Conservation (phyloP, 23 tunicate genomes). For the Ciona savignyi region DNA sequence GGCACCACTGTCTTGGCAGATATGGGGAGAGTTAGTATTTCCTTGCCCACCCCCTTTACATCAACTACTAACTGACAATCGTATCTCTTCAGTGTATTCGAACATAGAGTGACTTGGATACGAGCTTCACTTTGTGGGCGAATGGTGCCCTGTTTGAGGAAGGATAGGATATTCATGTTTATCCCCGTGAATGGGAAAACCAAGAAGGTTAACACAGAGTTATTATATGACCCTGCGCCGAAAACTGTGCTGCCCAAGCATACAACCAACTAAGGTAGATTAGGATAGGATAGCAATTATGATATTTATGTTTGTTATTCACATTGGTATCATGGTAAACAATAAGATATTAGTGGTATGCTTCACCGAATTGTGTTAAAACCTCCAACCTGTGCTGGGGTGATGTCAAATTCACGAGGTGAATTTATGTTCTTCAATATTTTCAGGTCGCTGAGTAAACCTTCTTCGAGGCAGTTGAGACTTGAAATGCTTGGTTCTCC, state of each 20-base stretch:
- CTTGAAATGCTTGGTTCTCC: conserved; percentile 81
- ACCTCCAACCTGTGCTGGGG: conserved; percentile 77
- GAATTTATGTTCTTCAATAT: conserved; percentile 14
- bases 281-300: no score
- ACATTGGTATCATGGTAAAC: no score
- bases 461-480: conserved; percentile 33
- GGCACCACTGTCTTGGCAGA: conserved; percentile 74
- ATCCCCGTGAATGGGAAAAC: no score
- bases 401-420: conserved; percentile 70
- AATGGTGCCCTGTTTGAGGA: conserved; percentile 89
- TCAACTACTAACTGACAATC: conserved; percentile 71
- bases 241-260: no score
- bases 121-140: conserved; percentile 68
- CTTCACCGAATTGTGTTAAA: no score
- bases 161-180: no score
- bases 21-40: conserved; percentile 65
- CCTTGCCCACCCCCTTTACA: conserved; percentile 74
- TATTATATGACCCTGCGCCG: no score
- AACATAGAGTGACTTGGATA: conserved; percentile 75
- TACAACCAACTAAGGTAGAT: no score
- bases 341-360: no score
- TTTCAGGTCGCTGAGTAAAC: conserved; percentile 14
- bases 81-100: conserved; percentile 81
- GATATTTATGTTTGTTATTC: no score
- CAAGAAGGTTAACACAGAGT: no score